These are phyloP conservation scores for Anniella stebbinsi DNA, from an alignment of 2,797 vertebrate species.

Conservation along the genomic window DNA sequence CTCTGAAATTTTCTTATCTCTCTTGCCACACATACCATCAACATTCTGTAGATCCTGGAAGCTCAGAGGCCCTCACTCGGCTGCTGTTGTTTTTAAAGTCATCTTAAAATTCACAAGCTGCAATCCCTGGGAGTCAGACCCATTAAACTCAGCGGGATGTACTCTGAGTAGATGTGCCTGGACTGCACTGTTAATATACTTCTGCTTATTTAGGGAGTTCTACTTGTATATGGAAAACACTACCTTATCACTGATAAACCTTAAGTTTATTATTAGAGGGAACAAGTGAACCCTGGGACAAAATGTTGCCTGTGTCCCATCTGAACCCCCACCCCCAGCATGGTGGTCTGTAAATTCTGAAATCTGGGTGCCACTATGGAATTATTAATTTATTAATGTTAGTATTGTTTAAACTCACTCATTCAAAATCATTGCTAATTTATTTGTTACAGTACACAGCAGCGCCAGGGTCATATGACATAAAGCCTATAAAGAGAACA, in stretches of 20 bases:
- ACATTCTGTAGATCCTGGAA: neutral
- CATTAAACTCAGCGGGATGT: no score
- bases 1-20: neutral
- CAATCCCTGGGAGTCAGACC: no score
- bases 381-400: neutral
- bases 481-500: constrained; percentile 32
- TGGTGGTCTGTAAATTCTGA: neutral
- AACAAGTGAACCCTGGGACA: neutral
- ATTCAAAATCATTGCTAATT: neutral
- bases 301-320: no score
- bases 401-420: neutral
- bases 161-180: no score
- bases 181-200: neutral
- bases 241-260: neutral
- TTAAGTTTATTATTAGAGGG: no score
- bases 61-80: neutral
- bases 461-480: constrained; percentile 70
- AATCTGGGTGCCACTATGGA: neutral
- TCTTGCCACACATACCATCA: neutral
- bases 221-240: neutral
- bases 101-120: neutral
- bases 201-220: no score
- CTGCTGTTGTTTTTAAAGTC: neutral
- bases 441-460: constrained; percentile 58
- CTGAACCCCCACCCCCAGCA: no score